Evolutionary conservation across 64 coral and sea anemone genomes (phyloP).

Genomic region (Platygyra sinensis): DNA sequence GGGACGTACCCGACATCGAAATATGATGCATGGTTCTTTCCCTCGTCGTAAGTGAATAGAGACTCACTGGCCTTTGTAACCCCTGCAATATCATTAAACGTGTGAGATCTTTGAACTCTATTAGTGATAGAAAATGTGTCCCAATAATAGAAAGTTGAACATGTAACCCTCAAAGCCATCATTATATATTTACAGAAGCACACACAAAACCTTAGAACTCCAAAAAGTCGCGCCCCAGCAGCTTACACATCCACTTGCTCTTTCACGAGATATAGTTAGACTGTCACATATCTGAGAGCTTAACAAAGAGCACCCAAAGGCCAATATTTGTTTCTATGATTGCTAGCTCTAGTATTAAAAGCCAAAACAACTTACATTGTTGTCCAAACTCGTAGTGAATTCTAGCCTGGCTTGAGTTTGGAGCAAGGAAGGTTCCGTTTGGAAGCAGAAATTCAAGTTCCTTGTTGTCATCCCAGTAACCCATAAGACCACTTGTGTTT

Average conservation of each 20-base stretch:
- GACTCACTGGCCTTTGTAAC: slow-evolving; percentile 12
- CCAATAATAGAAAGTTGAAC: no score
- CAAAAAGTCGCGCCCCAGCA: no score
- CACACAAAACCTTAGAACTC: no score
- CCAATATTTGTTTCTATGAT: no score
- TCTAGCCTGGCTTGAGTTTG: not conserved
- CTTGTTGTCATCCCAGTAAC: slow-evolving; percentile 64
- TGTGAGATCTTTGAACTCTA: not conserved
- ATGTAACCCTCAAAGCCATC: no score
- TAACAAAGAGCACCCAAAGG: no score
- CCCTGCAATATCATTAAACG: slow-evolving; percentile 16
- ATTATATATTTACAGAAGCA: no score
- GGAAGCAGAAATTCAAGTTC: slow-evolving; percentile 57
- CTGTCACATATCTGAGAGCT: no score
- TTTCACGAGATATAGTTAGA: no score
- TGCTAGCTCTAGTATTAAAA: no score
- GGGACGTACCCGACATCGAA: slow-evolving; percentile 17
- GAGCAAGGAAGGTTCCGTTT: slow-evolving; percentile 27
- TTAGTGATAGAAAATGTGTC: not conserved
- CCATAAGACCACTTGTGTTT: slow-evolving; percentile 66
- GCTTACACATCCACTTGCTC: no score
- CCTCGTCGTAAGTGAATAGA: slow-evolving; percentile 60
- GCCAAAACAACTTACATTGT: slow-evolving; percentile 45
- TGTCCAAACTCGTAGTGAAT: slow-evolving; percentile 65
- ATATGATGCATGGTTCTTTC: slow-evolving; percentile 35